phyloP scores from a whole-genome alignment of 2,113 vertebrate genomes.

The Cryptomyrus ogoouensis region DNA sequence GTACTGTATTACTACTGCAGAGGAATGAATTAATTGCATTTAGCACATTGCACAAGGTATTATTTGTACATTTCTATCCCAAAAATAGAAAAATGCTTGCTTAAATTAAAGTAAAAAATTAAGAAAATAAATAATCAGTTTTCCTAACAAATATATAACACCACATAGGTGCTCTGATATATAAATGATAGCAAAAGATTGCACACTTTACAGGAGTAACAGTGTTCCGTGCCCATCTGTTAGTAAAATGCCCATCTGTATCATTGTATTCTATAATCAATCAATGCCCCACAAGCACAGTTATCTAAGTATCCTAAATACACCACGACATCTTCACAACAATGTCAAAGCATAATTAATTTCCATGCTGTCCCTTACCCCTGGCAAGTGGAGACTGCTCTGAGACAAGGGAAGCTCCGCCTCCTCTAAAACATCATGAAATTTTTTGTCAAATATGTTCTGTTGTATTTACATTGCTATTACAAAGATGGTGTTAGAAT shows the following conservation, averaged over 20 bases:
- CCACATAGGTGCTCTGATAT: not conserved
- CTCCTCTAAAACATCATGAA: too few species aligned
- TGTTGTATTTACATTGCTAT: too few species aligned
- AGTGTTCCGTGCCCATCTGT: not conserved
- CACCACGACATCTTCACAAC: not conserved
- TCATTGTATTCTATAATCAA: not conserved
- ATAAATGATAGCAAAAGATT: not conserved
- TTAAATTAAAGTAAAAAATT: not conserved
- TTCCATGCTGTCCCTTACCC: not conserved
- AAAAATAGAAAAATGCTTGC: conserved; percentile 24
- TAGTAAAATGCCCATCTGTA: not conserved
- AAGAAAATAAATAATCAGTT: not conserved
- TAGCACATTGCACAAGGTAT: conserved; percentile 1
- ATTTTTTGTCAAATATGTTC: too few species aligned
- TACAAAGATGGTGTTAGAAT: too few species aligned
- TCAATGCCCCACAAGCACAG: not conserved
- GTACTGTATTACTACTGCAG: not conserved
- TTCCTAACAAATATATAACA: not conserved
- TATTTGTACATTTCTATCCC: not conserved
- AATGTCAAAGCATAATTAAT: not conserved
- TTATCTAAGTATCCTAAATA: not conserved
- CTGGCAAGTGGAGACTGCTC: not conserved
- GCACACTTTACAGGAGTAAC: not conserved
- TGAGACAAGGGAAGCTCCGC: too few species aligned
- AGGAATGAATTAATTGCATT: conserved; percentile 15